A percentile compares a stretch with the other conserved stretches of the same genome.
These are phyloP conservation scores for Spodoptera littoralis DNA, from an alignment of 2,888 invertebrate genomes.

Conservation along the genomic window DNA sequence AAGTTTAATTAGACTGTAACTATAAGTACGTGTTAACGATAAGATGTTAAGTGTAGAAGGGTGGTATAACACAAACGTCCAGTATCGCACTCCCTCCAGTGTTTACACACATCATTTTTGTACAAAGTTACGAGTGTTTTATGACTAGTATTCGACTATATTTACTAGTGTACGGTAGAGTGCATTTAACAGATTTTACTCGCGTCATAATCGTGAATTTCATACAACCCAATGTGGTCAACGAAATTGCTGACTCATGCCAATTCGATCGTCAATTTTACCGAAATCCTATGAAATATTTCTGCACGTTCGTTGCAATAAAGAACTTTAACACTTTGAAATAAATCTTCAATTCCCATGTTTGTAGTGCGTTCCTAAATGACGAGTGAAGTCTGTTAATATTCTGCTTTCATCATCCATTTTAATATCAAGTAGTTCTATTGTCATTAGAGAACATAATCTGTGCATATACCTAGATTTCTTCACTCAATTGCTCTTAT, in stretches of 20 bases:
- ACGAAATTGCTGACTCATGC: not conserved
- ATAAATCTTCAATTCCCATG: not conserved
- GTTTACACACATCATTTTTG: conserved; percentile 85
- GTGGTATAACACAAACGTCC: conserved; percentile 83
- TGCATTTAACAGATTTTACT: conserved; percentile 58
- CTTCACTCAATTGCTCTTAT: conserved; percentile 17
- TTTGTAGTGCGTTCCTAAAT: not conserved
- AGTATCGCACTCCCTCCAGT: conserved; percentile 89
- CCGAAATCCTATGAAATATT: not conserved
- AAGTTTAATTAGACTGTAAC: conserved; percentile 51
- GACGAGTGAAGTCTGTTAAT: conserved; percentile 54
- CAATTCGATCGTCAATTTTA: not conserved
- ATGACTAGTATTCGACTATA: conserved; percentile 76
- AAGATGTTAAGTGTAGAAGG: conserved; percentile 74
- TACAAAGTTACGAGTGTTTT: conserved; percentile 81
- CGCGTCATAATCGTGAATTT: conserved; percentile 35
- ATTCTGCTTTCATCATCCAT: conserved; percentile 45
- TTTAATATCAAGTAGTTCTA: conserved; percentile 38
- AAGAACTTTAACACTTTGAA: not conserved
- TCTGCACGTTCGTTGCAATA: not conserved
- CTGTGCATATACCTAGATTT: conserved; percentile 9
- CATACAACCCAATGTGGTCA: conserved; percentile 7
- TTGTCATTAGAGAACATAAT: conserved; percentile 26
- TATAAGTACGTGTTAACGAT: conserved; percentile 58
- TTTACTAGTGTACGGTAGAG: conserved; percentile 63